Percentiles rank a stretch among this genome's conserved stretches.
These are phyloP conservation scores for Leucoraja ocellata DNA, from an alignment of 2,797 vertebrate genomes.

Conservation along the genomic window DNA sequence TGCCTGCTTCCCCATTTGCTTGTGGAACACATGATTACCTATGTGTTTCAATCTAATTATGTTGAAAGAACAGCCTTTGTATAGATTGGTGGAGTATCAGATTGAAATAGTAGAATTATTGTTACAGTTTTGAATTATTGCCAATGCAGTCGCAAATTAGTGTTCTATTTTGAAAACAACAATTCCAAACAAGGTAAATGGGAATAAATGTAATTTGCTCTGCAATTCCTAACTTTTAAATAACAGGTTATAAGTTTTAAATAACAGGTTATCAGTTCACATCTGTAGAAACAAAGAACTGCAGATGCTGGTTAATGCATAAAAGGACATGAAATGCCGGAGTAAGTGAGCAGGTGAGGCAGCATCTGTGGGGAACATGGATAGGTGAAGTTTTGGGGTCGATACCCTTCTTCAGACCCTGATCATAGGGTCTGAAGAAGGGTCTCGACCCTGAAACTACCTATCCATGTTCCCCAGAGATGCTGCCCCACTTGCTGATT, in stretches of 20 bases:
- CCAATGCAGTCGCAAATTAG: neutral
- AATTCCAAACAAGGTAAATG: neutral
- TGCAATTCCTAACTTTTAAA: neutral
- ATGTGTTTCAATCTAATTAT: neutral
- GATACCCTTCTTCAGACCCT: no score
- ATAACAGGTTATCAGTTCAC: neutral
- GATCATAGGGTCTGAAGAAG: no score
- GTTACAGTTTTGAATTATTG: neutral
- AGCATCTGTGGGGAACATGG: no score
- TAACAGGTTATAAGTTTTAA: neutral
- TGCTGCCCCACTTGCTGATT: no score
- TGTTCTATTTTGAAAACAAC: neutral
- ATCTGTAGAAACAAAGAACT: neutral
- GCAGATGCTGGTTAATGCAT: no score
- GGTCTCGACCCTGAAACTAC: no score
- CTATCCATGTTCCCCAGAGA: no score
- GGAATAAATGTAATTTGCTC: neutral
- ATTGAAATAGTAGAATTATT: neutral
- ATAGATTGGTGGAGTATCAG: neutral
- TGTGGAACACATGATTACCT: neutral
- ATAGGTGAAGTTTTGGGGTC: no score
- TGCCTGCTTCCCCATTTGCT: neutral
- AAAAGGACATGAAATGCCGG: no score
- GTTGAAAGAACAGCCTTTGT: neutral
- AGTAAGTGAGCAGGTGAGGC: no score